Base-by-base conservation (phyloP, 2,797 vertebrate genomes). In the Spinibarbus caldwelli region DNA sequence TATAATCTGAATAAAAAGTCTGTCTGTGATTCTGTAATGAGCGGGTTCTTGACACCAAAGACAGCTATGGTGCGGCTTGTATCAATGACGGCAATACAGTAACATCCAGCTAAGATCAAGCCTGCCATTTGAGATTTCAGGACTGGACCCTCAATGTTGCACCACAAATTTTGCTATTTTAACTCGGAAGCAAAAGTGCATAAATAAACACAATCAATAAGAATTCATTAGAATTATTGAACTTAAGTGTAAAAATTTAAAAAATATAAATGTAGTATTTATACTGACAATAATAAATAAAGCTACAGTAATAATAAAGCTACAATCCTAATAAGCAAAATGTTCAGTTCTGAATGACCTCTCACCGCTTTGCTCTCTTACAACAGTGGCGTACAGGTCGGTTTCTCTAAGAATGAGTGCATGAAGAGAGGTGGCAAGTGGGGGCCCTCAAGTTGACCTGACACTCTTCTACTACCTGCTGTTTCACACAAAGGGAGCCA, bases 401-500 rank as follows among this genome's bases (percentile, higher is more conserved):
- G 72, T 82, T 47, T 80, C 84, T 75, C 72, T 52, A 89, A 92
- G 92, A 92, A 90, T 80, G 71, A 73, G 62, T 62, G 41, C 54
- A 59, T 34, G 78, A 47, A 78, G 66, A 88, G 78, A 87, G 85
- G 86, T 83, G 86, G 78, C 75, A 80, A 86, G 84, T 75, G 84
- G 77, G 87, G 92, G 78, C 91, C 91, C 91, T 78, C 7, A 89
- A 92, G 93, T 93, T 96, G 96, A 96, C 95, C 95, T 93, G 91
- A 94, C 93, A 94, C 91, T 95, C 93, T 92, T 84, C 77, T 62
- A 93, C 94, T 95, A 95, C 96, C 96, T 96, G 95, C 96, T 96
- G 96, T 91, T 96, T 88, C 29, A 79, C 91, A 96, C 95, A 96
- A 96, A 94, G 89, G 85, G 90, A 86, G 91, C 93, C 93, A 92